phyloP scores from a whole-genome alignment of 2,797 vertebrate species.

The Lagocephalus sceleratus region DNA sequence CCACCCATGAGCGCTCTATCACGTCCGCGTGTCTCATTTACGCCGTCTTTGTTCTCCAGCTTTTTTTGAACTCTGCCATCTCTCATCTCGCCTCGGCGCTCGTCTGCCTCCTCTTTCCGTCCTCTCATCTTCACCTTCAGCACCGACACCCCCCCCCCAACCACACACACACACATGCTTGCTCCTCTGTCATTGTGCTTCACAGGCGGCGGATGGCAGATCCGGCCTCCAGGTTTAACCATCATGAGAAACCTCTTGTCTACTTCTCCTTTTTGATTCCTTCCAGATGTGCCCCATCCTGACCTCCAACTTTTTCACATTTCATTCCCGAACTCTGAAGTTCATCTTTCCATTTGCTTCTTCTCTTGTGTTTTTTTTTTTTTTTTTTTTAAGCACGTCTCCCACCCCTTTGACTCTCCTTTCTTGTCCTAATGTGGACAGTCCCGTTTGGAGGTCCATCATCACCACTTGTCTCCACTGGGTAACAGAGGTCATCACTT shows the following conservation, averaged over 20 bases:
- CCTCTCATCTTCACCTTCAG: constrained; percentile 58
- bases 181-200: constrained; percentile 41
- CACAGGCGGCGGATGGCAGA: constrained; percentile 28
- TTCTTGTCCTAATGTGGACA: constrained; percentile 12
- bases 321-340: constrained; percentile 25
- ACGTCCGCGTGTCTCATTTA: constrained; percentile 51
- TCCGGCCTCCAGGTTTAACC: constrained; percentile 39
- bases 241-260: constrained; percentile 28
- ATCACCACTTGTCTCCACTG: neutral
- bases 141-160: constrained; percentile 27
- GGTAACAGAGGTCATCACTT: constrained; percentile 1
- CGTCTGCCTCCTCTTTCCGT: constrained; percentile 35
- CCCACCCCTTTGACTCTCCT: constrained; percentile 10
- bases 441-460: constrained; percentile 17
- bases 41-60: constrained; percentile 51
- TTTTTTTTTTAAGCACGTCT: constrained; percentile 4
- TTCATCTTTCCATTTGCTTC: constrained; percentile 27
- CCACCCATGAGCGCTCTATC: constrained; percentile 35
- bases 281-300: constrained; percentile 36
- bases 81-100: constrained; percentile 54
- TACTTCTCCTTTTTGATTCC: constrained; percentile 48
- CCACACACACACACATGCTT: neutral
- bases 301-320: constrained; percentile 25
- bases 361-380: constrained; percentile 11
- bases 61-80: constrained; percentile 55